Conservation (phyloP, 2,113 vertebrate genomes). For the Chlorodrepanis virens region DNA sequence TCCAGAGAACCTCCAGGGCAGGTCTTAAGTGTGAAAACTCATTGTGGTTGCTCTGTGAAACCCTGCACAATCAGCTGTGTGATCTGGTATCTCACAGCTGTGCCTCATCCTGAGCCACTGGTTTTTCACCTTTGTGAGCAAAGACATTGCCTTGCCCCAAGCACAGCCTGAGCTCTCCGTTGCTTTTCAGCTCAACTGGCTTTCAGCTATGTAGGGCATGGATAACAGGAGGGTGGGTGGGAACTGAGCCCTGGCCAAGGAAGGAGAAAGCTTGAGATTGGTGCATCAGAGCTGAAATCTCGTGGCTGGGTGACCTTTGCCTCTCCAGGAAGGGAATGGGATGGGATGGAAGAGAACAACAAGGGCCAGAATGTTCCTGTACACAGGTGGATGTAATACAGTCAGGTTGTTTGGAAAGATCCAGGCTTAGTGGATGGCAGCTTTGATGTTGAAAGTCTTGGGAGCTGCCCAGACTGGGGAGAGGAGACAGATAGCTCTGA, state of each 20-base stretch:
- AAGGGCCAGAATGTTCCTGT: neutral
- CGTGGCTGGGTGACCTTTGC: rapidly evolving
- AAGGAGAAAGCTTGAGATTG: neutral
- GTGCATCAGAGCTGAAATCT: neutral
- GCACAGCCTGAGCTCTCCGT: rapidly evolving
- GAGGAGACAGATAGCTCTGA: neutral
- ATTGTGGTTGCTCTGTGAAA: rapidly evolving
- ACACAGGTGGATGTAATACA: neutral
- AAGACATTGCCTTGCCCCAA: rapidly evolving
- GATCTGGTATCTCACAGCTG: rapidly evolving
- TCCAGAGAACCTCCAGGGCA: neutral
- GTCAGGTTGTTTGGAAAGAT: neutral
- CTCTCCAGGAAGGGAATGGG: neutral
- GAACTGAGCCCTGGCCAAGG: neutral
- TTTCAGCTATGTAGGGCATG: neutral
- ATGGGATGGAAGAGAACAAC: neutral
- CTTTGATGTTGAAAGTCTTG: neutral
- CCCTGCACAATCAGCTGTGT: rapidly evolving
- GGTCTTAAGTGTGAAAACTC: neutral
- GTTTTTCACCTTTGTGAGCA: neutral
- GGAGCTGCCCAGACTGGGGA: neutral
- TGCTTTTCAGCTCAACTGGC: neutral
- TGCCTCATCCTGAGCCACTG: rapidly evolving
- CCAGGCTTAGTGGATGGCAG: neutral
- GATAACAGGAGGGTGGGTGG: neutral